Base-by-base conservation (phyloP, 2,113 vertebrate genomes). In the Hippocampus mohnikei region DNA sequence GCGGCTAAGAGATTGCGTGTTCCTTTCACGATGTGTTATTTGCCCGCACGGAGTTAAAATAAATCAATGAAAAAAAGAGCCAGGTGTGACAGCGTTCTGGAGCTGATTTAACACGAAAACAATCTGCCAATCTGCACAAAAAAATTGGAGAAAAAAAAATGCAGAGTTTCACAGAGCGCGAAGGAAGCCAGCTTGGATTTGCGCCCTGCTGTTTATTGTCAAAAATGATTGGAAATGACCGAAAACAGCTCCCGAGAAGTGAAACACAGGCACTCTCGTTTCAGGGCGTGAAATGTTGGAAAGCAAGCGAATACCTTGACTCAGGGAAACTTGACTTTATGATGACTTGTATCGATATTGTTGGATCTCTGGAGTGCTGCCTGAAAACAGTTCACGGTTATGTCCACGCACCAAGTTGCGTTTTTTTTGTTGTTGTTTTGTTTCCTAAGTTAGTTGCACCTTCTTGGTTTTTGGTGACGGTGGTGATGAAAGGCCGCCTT, bases 21-120 rank as follows among this genome's bases (percentile, higher is more conserved):
- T 58, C 53, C 68, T 78, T 15, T 67, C 53, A 52, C 64, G 73
- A 42, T 13, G n/a, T 8, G 67, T 58, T 2, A 29, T 33, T 55
- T 72, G 33, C 71, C 59, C 41, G 66, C 53, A 62, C 42, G n/a
- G 59, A 76, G 69, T 59, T 25, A 41, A n/a, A 59, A 68, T 41
- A 77, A 33, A 40, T 58, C 3, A 13, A 27, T 58, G 2, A 37
- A 41, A 63, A 63, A 42, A 73, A 73, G 37, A 63, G 58, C 74
- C 29, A 58, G 44, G 61, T 76, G 66, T 52, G 15, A 67, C 60
- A 66, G 70, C 68, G 44, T 69, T 81, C 41, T 60, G 33, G 20
- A 21, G 63, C 62, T 67, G 61, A 70, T 70, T 74, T 60, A 76
- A 76, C 69, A 76, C 63, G 52, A 77, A 59, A 75, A 48, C n/a